Percentiles rank a stretch among this genome's conserved stretches.
Conservation (phyloP, 2,797 vertebrate genomes). For the Coreius guichenoti region DNA sequence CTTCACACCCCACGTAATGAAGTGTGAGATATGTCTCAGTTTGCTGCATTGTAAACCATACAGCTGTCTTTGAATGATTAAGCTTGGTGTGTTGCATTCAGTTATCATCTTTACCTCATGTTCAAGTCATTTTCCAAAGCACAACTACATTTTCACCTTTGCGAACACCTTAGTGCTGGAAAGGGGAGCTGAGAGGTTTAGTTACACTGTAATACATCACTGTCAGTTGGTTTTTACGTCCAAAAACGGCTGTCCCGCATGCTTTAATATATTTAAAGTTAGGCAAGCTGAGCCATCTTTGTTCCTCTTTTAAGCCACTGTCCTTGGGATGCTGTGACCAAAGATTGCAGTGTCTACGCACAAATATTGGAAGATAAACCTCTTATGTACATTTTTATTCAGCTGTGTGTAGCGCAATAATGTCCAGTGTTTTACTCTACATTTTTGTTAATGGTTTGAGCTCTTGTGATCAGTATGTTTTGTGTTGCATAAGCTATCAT, state of each 20-base stretch:
- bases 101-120: slow-evolving; percentile 51
- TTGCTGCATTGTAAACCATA: slow-evolving; percentile 2
- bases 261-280: slow-evolving; percentile 12
- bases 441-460: neutral
- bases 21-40: neutral
- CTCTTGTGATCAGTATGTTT: slow-evolving; percentile 17
- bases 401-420: neutral
- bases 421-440: slow-evolving; percentile 18
- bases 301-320: slow-evolving; percentile 23
- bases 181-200: slow-evolving; percentile 11
- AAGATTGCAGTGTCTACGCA: slow-evolving; percentile 41
- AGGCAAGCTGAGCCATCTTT: slow-evolving; percentile 26
- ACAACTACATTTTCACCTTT: slow-evolving; percentile 6
- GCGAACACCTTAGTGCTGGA: neutral
- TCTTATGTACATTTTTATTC: slow-evolving; percentile 13
- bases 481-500: slow-evolving; percentile 16
- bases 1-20: neutral
- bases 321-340: slow-evolving; percentile 41
- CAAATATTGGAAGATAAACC: slow-evolving; percentile 50
- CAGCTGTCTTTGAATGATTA: neutral
- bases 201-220: slow-evolving; percentile 6
- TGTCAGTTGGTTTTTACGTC: neutral
- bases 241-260: neutral
- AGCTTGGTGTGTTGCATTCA: neutral
- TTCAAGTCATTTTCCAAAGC: slow-evolving; percentile 41